Conservation (phyloP, 37 sponge, comb jelly and placozoan genomes). For the Hexactinellida sp. region DNA sequence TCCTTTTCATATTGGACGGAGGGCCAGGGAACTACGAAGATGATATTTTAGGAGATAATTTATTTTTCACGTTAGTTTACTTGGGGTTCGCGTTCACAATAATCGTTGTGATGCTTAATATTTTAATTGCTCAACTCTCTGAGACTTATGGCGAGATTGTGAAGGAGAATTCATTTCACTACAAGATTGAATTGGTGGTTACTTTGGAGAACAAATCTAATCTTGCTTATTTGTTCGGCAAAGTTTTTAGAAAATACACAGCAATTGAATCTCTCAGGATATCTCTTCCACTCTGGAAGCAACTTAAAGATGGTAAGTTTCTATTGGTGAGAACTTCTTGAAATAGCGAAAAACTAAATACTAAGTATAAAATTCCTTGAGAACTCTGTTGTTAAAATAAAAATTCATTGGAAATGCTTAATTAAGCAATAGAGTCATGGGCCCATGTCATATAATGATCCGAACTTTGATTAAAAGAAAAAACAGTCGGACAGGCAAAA, state of each 20-base stretch:
- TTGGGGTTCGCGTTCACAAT: neutral
- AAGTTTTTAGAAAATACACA: neutral
- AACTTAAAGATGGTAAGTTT: neutral
- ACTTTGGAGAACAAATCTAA: neutral
- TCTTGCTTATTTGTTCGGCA: neutral
- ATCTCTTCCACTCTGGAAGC: neutral
- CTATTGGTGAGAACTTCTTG: too few relatives aligned
- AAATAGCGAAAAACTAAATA: too few relatives aligned
- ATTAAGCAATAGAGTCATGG: too few relatives aligned
- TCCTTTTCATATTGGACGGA: neutral
- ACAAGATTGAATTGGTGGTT: neutral
- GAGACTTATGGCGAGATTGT: neutral
- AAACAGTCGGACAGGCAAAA: too few relatives aligned
- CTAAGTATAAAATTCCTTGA: too few relatives aligned
- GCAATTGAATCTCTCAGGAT: neutral
- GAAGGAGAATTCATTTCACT: neutral
- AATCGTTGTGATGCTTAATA: neutral
- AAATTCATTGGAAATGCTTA: too few relatives aligned
- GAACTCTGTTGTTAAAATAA: too few relatives aligned
- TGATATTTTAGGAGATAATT: neutral
- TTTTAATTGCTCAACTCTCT: conserved; percentile 15
- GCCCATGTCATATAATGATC: too few relatives aligned
- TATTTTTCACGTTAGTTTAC: neutral
- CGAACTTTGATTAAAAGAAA: neutral
- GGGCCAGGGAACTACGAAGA: neutral